Evolutionary conservation across 2,888 invertebrate genomes (phyloP), one percentile per base, ranked within the genome.

Genomic region (Hyposoter dolosus): DNA sequence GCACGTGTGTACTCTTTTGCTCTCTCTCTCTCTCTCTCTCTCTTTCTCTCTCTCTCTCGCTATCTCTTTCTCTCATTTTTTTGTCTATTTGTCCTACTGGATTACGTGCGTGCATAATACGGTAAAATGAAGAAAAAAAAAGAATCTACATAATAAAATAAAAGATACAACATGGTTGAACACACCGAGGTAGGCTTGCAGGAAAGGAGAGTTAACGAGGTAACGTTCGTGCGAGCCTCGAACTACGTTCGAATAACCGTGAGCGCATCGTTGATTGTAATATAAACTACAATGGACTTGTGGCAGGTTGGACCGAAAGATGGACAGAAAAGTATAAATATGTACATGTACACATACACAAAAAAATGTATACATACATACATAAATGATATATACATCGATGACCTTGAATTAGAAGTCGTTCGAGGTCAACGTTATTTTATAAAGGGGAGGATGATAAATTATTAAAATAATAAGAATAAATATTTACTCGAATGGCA

Each of bases 71-170:
- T 17, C 6, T 1, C 45, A 40, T 53, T 56, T 78, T 40, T 32
- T 53, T 12, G 32, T 74, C 66, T 43, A 28, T 74, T 35, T 60
- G 40, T 63, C 68, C 83, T 85, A 84, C 88, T 86, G 83, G 28
- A 77, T 87, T 86, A 84, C 82, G 76, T 79, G 68, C 82, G 23
- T 35, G 5, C 85, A 87, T 60, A 83, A 87, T 83, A 85, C 76
- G 78, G 76, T 88, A 86, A 87, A 87, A 85, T 81, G 82, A 53
- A 82, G 82, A 78, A 32, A 80, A 79, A 87, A 87, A 83, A 85
- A 88, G 83, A 84, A 81, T 28, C 15, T 60, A 28, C 15, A 86
- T 83, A 88, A 87, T 88, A 86, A 87, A 87, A 87, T 86, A 78
- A 81, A 84, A 83, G 84, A 63, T 60, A 60, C 10, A 82, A 78